Base-by-base conservation (phyloP, 2,797 vertebrate genomes). In the Anas georgica region DNA sequence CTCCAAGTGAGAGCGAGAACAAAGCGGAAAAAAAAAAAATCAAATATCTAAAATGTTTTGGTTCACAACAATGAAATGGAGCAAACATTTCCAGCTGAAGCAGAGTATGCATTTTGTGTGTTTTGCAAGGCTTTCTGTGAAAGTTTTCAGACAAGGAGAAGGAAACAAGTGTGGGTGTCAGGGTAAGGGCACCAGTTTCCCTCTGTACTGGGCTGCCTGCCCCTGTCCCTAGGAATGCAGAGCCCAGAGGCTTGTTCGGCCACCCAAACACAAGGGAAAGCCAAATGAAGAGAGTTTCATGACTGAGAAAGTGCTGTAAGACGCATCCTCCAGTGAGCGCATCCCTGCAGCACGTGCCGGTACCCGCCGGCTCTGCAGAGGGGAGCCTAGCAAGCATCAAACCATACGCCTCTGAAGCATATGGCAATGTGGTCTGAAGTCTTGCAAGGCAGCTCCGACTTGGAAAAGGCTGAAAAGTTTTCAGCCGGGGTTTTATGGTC, bases 401-500 rank as follows among this genome's bases (percentile, higher is more conserved):
- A 94, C 82, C 88, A 84, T 39, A 69, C 26, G 64, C 75, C 68
- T 50, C 54, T 12, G 0, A 39, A 56, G 35, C 72, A 91, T 60
- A 62, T 64, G 83, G 73, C 86, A 93, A 63, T 14, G 70, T 59
- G 91, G 52, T 81, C 89, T 82, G 77, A 83, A 95, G 68, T 1
- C 83, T 88, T 92, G 88, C 84, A 39, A 72, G 75, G 68, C 37
- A 1, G 45, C 39, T 93, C 45, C 56, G 84, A 55, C 43, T 48
- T 33, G 67, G 81, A 81, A 91, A 81, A 85, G 68, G 25, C 86
- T 87, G 63, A 77, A 92, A 82, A 90, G 45, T 72, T 90, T 88
- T 48, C 46, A 92, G 48, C 82, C 4, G 2, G 91, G 55, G 14
- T 69, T 93, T 95, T 90, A 83, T 84, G 91, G 90, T 90, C 91